A percentile compares a stretch with the other conserved stretches of the same genome.
Conservation (phyloP, 2,888 invertebrate genomes). For the Dorcus parallelipipedus region DNA sequence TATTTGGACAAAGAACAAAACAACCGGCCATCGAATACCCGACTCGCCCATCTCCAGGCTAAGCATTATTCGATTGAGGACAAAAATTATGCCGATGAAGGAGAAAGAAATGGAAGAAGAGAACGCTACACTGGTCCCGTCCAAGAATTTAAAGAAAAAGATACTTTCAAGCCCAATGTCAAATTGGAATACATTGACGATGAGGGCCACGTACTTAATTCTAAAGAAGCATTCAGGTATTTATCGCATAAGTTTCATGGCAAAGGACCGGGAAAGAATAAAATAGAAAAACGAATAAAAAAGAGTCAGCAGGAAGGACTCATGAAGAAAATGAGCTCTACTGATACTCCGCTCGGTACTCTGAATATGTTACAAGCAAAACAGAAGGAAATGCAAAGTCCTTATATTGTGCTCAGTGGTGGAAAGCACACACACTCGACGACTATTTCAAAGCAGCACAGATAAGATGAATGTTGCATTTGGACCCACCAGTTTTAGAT, state of each 20-base stretch:
- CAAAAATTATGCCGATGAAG: slow-evolving; percentile 72
- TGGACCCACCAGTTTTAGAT: too few species aligned
- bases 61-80: slow-evolving; percentile 79
- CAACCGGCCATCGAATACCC: slow-evolving; percentile 68
- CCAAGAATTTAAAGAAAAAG: slow-evolving; percentile 89
- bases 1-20: slow-evolving; percentile 81
- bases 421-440: slow-evolving; percentile 66
- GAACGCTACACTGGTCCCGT: slow-evolving; percentile 81
- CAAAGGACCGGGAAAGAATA: slow-evolving; percentile 98
- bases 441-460: slow-evolving; percentile 40
- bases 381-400: slow-evolving; percentile 90
- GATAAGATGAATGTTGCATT: neutral
- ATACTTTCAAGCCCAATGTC: slow-evolving; percentile 86
- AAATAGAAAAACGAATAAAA: slow-evolving; percentile 93
- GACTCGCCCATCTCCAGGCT: slow-evolving; percentile 72
- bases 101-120: slow-evolving; percentile 60
- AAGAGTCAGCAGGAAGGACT: slow-evolving; percentile 91
- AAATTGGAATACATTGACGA: slow-evolving; percentile 98
- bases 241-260: slow-evolving; percentile 99
- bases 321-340: slow-evolving; percentile 97
- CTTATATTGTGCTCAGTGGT: slow-evolving; percentile 90
- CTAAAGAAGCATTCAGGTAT: slow-evolving; percentile 94
- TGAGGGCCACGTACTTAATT: slow-evolving; percentile 82
- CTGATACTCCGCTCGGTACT: slow-evolving; percentile 95
- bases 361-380: slow-evolving; percentile 92